Conservation (phyloP, 2,113 vertebrate species). For the Ia io region DNA sequence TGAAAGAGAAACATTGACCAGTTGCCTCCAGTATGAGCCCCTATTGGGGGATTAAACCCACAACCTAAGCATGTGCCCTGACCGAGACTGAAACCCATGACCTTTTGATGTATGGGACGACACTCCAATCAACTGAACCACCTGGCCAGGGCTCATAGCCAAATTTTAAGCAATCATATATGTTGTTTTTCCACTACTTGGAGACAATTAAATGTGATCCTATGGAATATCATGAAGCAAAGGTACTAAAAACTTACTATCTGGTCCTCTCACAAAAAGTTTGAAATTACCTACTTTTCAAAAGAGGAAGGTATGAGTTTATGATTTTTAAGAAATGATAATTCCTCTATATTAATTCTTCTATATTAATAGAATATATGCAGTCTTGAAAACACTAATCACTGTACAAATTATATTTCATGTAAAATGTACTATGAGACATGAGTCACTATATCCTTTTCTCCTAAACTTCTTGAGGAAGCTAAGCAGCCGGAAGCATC, state of each 20-base stretch:
- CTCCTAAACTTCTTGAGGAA: background rate
- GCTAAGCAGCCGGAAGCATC: background rate
- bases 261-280: background rate
- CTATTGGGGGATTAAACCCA: background rate
- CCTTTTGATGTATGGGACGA: background rate
- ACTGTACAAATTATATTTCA: background rate
- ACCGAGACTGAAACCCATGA: background rate
- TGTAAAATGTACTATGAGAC: background rate
- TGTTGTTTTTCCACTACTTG: background rate
- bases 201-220: conserved; percentile 8
- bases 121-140: background rate
- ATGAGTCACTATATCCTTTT: background rate
- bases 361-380: background rate
- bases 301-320: background rate
- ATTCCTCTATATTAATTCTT: background rate
- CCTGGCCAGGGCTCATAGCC: background rate
- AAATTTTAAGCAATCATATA: background rate
- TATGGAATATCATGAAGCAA: background rate
- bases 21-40: background rate
- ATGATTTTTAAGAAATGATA: background rate
- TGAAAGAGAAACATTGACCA: background rate
- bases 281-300: background rate
- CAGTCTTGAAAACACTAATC: background rate
- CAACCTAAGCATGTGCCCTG: background rate
- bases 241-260: background rate